Evolutionary conservation across 2,113 vertebrate genomes (phyloP), one percentile per base, ranked within the genome.

Genomic region (Sylvia atricapilla): DNA sequence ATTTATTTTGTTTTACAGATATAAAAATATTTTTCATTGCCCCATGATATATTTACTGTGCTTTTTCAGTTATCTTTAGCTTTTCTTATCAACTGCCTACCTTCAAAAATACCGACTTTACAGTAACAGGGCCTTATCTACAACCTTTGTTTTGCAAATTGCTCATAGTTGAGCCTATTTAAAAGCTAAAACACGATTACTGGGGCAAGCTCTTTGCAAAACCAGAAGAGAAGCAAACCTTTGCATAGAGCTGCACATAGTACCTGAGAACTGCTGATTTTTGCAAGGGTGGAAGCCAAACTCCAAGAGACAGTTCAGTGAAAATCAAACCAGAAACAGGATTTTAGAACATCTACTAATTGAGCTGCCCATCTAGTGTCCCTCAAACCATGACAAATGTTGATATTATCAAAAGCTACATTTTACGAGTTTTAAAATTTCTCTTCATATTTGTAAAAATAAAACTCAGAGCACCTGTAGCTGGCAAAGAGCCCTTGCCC

Each of bases 211-310:
- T 46, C 37, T 49, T 24, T 18, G 22, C 37, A 80, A 55, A 90
- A 44, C 9, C 63, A 80, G 46, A n/a, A 43, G 44, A 46, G 28
- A 85, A 53, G 22, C 44, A 64, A 69, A 60, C 6, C 1, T 0
- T 33, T 33, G 12, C 53, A 52, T 1, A 33, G 46, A 78, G 39
- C 55, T 86, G 76, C 18, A 49, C 0, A 0, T 0, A 15, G 7
- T 5, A n/a, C 24, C 84, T 31, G 70, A 68, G 37, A 31, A 59
- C 62, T 91, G 74, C 44, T 60, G 70, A 6, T 27, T 52, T 90
- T 39, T 19, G 6, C 41, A 46, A 55, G 16, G 58, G 41, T 68
- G 15, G 18, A 82, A 93, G 59, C 58, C 70, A 88, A 93, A 25
- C 39, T 59, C 30, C 5, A 31, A 50, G 82, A 67, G 74, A 74